Percentiles rank a stretch among this genome's conserved stretches.
Conservation (phyloP, 2,888 invertebrate species). For the Pteria penguin region DNA sequence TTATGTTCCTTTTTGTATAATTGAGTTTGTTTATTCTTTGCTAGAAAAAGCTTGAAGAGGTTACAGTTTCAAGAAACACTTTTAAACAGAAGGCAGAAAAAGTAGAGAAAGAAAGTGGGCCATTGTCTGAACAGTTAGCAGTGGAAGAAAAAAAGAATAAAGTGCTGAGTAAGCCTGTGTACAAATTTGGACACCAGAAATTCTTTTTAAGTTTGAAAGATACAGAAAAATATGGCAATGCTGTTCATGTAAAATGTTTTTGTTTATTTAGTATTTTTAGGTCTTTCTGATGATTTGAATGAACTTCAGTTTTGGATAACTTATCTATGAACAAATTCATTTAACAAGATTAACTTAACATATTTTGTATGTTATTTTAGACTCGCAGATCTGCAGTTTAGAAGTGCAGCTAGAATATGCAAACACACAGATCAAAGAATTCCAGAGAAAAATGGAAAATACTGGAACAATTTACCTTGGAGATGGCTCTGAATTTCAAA, state of each 20-base stretch:
- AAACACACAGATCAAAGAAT: conserved; percentile 58
- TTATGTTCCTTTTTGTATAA: too few relatives aligned
- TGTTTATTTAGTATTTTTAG: too few relatives aligned
- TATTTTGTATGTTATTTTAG: conserved; percentile 40
- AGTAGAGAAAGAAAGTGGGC: conserved; percentile 31
- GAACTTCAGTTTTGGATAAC: too few relatives aligned
- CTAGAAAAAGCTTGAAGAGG: conserved; percentile 6
- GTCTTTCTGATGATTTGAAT: too few relatives aligned
- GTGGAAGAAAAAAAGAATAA: conserved; percentile 55
- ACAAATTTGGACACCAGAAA: too few relatives aligned
- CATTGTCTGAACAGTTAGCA: conserved; percentile 47
- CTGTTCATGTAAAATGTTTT: too few relatives aligned
- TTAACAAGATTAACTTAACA: too few relatives aligned
- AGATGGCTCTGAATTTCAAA: conserved; percentile 57
- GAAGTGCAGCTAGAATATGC: conserved; percentile 62
- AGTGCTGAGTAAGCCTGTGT: conserved; percentile 55
- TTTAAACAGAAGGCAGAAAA: conserved; percentile 21
- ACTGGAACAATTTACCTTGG: conserved; percentile 57
- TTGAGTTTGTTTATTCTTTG: neutral
- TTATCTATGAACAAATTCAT: too few relatives aligned
- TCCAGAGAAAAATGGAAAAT: conserved; percentile 57
- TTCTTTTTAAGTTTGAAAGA: too few relatives aligned
- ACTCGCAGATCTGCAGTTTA: conserved; percentile 50
- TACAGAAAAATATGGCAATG: too few relatives aligned
- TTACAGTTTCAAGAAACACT: conserved; percentile 3